Conservation (phyloP, 2,113 vertebrate genomes). For the Alligator sinensis region DNA sequence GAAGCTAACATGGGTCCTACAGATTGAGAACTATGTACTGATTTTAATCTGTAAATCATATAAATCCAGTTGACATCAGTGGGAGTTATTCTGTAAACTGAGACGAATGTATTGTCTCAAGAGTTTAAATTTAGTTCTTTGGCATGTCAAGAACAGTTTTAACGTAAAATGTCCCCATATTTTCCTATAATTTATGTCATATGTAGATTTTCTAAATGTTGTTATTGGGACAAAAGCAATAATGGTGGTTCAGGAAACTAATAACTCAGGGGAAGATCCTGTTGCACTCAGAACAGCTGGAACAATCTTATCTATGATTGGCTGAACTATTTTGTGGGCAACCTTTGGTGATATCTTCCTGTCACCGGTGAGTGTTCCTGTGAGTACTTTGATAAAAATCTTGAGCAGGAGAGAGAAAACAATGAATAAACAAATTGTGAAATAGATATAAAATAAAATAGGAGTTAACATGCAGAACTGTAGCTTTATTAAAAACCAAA, state of each 20-base stretch:
- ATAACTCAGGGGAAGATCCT: neutral
- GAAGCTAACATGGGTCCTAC: neutral
- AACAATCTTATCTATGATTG: neutral
- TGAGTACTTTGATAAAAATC: neutral
- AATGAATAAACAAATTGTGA: neutral
- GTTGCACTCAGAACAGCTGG: neutral
- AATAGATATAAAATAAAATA: neutral
- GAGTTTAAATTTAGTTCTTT: neutral
- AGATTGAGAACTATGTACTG: neutral
- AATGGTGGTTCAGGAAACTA: neutral
- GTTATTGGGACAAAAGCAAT: neutral
- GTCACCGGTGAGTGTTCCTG: neutral
- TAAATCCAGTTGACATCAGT: neutral
- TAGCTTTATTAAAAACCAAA: neutral
- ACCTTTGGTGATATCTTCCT: neutral
- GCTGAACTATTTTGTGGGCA: neutral
- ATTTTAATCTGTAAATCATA: neutral
- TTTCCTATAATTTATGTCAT: neutral
- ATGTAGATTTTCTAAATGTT: neutral
- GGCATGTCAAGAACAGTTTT: neutral
- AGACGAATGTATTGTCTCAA: neutral
- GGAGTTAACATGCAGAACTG: neutral
- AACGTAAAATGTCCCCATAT: neutral
- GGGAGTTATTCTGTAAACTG: neutral
- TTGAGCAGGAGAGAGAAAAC: neutral